Conservation (phyloP, 2,888 invertebrate genomes). For the Sarcophaga rosellei region DNA sequence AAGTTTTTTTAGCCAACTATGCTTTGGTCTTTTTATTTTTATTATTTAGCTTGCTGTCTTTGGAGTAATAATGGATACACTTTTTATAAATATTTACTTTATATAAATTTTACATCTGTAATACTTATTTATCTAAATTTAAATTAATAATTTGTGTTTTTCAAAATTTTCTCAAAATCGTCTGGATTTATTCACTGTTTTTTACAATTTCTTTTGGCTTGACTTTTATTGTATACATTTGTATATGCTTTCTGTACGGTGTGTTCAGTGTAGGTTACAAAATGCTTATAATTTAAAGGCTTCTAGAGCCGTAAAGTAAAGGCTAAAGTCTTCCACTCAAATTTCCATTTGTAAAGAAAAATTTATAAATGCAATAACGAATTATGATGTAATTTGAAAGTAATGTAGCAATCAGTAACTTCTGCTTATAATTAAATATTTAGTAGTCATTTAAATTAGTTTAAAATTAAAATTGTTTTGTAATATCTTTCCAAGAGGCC, state of each 20-base stretch:
- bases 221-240: constrained; percentile 50
- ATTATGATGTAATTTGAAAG: too few species aligned
- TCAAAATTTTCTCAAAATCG: constrained; percentile 6
- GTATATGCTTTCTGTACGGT: constrained; percentile 2
- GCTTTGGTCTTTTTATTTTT: background rate
- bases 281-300: too few species aligned
- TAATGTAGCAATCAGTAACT: too few species aligned
- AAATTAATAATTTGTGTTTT: background rate
- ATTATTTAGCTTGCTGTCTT: background rate
- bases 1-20: background rate
- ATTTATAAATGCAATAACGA: too few species aligned
- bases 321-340: too few species aligned
- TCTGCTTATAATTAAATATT: too few species aligned
- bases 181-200: constrained; percentile 33
- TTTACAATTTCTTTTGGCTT: constrained; percentile 43
- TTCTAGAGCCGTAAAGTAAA: too few species aligned
- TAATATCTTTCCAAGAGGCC: too few species aligned
- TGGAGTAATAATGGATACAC: background rate
- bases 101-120: background rate
- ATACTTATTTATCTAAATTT: background rate
- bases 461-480: too few species aligned
- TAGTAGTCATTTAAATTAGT: too few species aligned
- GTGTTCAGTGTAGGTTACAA: constrained; percentile 10
- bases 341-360: too few species aligned
- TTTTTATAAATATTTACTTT: background rate